These are phyloP conservation scores for Liodrosophila aerea DNA, from an alignment of 2,888 invertebrate genomes.

Conservation along the genomic window DNA sequence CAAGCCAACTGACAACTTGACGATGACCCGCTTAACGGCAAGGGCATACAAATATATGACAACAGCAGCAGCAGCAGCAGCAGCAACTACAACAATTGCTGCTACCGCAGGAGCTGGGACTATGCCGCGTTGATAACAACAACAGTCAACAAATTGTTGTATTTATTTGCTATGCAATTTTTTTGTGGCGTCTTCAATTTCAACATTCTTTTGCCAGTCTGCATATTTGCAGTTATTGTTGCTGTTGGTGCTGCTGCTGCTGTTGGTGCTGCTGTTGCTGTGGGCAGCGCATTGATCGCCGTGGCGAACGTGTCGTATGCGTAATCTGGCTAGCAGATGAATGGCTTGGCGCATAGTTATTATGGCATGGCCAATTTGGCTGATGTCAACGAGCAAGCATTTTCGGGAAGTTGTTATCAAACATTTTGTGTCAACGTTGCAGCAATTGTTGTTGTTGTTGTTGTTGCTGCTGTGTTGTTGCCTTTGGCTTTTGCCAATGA, in stretches of 20 bases:
- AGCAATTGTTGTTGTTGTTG: conserved; percentile 23
- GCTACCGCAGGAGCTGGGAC: conserved; percentile 48
- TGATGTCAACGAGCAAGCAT: conserved; percentile 23
- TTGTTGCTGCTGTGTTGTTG: conserved; percentile 3
- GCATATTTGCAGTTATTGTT: conserved; percentile 50
- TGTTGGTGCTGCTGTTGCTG: conserved; percentile 16
- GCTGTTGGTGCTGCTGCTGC: conserved; percentile 17
- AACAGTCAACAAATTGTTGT: conserved; percentile 36
- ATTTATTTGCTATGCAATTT: conserved; percentile 43
- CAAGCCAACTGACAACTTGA: no score
- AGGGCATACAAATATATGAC: conserved; percentile 47
- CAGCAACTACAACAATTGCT: conserved; percentile 29
- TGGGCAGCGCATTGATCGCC: conserved; percentile 18
- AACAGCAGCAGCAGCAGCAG: conserved; percentile 17
- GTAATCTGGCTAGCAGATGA: conserved; percentile 47
- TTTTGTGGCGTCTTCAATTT: conserved; percentile 67
- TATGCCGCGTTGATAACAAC: conserved; percentile 53
- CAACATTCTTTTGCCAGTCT: conserved; percentile 70
- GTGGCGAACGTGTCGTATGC: conserved; percentile 53
- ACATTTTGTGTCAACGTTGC: conserved; percentile 46
- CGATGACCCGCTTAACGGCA: background rate
- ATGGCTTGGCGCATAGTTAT: conserved; percentile 30
- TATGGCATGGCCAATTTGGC: conserved; percentile 43
- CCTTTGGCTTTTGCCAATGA: conserved; percentile 27
- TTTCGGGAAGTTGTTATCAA: conserved; percentile 74